phyloP scores from a whole-genome alignment of 2,797 vertebrate genomes.

The Gastrophryne carolinensis region DNA sequence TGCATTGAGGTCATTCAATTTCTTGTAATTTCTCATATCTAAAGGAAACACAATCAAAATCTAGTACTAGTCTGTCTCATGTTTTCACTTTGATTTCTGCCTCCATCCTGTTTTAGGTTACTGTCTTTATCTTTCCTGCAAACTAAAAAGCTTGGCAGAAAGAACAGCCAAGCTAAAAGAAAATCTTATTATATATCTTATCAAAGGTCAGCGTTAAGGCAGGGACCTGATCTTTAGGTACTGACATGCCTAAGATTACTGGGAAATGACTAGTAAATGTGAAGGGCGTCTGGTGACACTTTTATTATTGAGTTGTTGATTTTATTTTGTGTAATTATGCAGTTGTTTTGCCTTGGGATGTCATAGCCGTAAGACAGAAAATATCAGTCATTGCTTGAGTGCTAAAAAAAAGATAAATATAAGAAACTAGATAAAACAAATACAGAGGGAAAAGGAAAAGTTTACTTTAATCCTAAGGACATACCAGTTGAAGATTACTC shows the following conservation, averaged over 20 bases:
- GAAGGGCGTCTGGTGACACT: background rate
- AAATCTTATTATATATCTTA: background rate
- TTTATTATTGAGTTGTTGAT: background rate
- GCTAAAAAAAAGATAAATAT: conserved; percentile 30
- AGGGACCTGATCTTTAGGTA: background rate
- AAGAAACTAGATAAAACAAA: conserved; percentile 45
- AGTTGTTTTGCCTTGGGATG: conserved; percentile 25
- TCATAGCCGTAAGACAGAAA: conserved; percentile 25
- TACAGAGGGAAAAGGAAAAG: conserved; percentile 31
- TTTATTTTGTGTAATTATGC: background rate
- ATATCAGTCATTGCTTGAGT: conserved; percentile 33
- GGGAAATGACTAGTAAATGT: background rate
- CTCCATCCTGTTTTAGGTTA: background rate
- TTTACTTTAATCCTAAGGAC: conserved; percentile 43
- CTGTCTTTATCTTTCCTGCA: background rate
- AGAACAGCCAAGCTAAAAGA: background rate
- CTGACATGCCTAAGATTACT: background rate
- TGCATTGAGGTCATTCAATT: background rate
- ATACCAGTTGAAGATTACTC: conserved; percentile 49
- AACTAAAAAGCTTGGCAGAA: background rate
- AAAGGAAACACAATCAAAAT: background rate
- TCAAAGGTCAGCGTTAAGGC: background rate
- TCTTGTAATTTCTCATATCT: background rate
- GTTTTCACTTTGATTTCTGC: background rate
- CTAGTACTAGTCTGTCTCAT: background rate